phyloP scores from a whole-genome alignment of 2,888 invertebrate genomes.

The Andricus curvator region DNA sequence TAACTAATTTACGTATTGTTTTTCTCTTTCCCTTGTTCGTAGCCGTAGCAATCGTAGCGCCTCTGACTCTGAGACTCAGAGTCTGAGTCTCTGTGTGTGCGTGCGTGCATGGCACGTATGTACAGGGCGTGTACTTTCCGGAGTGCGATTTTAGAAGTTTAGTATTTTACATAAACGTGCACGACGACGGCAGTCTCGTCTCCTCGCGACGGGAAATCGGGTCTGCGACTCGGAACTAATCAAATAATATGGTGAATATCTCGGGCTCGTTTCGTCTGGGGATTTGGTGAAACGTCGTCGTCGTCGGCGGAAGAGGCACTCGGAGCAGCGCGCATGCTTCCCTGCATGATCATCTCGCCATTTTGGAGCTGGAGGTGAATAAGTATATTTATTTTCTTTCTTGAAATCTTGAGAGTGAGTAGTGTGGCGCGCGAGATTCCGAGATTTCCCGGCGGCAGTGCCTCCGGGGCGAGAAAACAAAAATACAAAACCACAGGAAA shows the following conservation, averaged over 20 bases:
- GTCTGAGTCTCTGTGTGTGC: constrained; percentile 42
- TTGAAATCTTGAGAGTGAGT: constrained; percentile 22
- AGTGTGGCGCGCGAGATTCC: not conserved
- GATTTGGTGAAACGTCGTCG: constrained; percentile 44
- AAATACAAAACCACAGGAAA: not conserved
- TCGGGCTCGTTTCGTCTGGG: not conserved
- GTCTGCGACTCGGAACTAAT: constrained; percentile 17
- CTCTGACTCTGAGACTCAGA: not conserved
- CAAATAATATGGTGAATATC: constrained; percentile 10
- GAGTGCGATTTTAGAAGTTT: constrained; percentile 47
- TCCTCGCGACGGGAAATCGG: constrained; percentile 4
- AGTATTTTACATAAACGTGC: constrained; percentile 8
- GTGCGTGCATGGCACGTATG: constrained; percentile 63
- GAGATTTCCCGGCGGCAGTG: constrained; percentile 28
- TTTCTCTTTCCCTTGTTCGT: not conserved
- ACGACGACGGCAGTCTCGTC: constrained; percentile 2
- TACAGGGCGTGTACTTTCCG: constrained; percentile 74
- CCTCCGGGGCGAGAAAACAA: not conserved
- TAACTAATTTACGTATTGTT: too few relatives aligned
- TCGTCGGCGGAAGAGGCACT: constrained; percentile 55
- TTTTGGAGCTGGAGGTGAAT: constrained; percentile 78
- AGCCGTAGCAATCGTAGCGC: too few relatives aligned
- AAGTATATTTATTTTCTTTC: constrained; percentile 61
- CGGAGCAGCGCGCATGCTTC: constrained; percentile 65
- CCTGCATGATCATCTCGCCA: constrained; percentile 68